phyloP scores from a whole-genome alignment of 2,888 invertebrate species.

The Dolomedes plantarius region DNA sequence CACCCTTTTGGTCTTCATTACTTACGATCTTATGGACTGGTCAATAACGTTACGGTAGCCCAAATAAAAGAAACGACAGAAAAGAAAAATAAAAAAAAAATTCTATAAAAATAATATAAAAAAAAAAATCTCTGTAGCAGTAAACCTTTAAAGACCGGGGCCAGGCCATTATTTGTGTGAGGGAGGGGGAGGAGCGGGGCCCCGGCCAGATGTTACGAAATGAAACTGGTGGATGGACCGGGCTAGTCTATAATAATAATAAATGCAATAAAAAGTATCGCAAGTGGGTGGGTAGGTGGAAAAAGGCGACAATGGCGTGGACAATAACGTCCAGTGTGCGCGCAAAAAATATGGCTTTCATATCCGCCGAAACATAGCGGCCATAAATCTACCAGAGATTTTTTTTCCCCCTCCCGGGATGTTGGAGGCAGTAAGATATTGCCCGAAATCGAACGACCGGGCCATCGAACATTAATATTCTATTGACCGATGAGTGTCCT shows the following conservation, averaged over 20 bases:
- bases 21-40: slow-evolving; percentile 65
- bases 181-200: slow-evolving; percentile 1
- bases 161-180: slow-evolving; percentile 47
- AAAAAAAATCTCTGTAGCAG: slow-evolving; percentile 39
- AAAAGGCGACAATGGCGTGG: slow-evolving; percentile 70
- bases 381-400: slow-evolving; percentile 66
- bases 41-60: slow-evolving; percentile 59
- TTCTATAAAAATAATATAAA: slow-evolving; percentile 2
- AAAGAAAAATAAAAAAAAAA: slow-evolving; percentile 13
- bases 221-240: slow-evolving; percentile 63
- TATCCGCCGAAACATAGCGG: slow-evolving; percentile 69
- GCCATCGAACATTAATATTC: slow-evolving; percentile 13
- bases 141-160: slow-evolving; percentile 69
- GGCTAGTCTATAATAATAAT: slow-evolving; percentile 55
- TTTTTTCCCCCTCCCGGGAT: slow-evolving; percentile 28
- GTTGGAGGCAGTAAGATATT: slow-evolving; percentile 59
- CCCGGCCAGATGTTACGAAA: slow-evolving; percentile 58
- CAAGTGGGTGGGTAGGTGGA: slow-evolving; percentile 47
- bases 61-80: slow-evolving; percentile 20
- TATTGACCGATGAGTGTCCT: background rate
- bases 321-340: slow-evolving; percentile 69
- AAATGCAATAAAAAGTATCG: slow-evolving; percentile 43
- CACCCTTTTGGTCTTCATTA: slow-evolving; percentile 59
- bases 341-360: slow-evolving; percentile 72
- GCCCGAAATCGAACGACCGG: slow-evolving; percentile 27